Base-by-base conservation (phyloP, 2,797 vertebrate genomes). In the Allobates femoralis region DNA sequence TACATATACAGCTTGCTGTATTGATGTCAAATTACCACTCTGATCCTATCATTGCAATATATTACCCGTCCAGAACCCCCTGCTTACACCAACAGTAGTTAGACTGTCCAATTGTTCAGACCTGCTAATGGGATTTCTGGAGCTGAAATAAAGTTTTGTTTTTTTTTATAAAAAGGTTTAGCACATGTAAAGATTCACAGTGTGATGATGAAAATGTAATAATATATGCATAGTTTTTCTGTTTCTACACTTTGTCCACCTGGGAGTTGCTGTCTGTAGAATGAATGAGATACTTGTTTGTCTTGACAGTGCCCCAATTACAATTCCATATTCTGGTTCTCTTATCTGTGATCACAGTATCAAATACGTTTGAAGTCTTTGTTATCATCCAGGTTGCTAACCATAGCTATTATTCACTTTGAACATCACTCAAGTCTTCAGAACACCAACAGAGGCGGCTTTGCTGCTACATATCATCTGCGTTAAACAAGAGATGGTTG, bases 331-430 rank as follows among this genome's bases (percentile, higher is more conserved):
- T 74, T 73, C 78, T 46, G 58, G 32, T 75, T 55, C 46, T 86
- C 58, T 81, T 83, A 79, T 83, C 73, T 77, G 32, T 73, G 75
- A 71, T 87, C 86, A 69, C 62, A 62, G 51, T 79, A 83, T 79
- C 81, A 84, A 74, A 87, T 30, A 75, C 18, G 41, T 55, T 87
- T 84, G 81, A 87, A 79, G 81, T 74, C 86, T 84, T 83, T 87
- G 75, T 84, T 71, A 53, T 77, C 41, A 67, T 62, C 64, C 74
- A 79, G 55, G 75, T 73, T 69, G 81, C 66, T 53, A 87, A 66
- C 76, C 81, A 79, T 32, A 51, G n/a, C 53, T 62, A 84, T 84
- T 84, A 79, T 87, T 87, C 81, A 84, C 79, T 77, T 83, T 87
- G 62, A 83, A 84, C 85, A 86, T 78, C 53, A 60, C 74, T 71